Percentiles rank a stretch among this genome's conserved stretches.
Evolutionary conservation across 2,113 vertebrate species (phyloP).

Genomic region (Oophaga pumilio): DNA sequence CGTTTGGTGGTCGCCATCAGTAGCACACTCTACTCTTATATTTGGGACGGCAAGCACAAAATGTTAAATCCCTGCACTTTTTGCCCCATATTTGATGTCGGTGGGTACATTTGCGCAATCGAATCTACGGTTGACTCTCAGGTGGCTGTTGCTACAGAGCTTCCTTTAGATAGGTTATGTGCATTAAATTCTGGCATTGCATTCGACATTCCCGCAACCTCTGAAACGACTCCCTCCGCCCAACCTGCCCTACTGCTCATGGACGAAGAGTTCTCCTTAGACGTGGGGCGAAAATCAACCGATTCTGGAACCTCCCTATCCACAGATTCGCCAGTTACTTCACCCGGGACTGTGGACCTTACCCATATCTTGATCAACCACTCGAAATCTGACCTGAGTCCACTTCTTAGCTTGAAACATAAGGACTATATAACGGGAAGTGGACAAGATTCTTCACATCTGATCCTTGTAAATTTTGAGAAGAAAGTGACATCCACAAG

Average conservation of each 20-base stretch:
- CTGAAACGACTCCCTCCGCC: constrained; percentile 66
- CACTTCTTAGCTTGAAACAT: constrained; percentile 80
- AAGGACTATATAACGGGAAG: constrained; percentile 83
- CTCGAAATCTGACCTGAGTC: constrained; percentile 75
- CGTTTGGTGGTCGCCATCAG: constrained; percentile 88
- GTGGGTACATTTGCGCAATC: constrained; percentile 82
- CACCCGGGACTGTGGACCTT: constrained; percentile 78
- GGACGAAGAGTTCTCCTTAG: constrained; percentile 68
- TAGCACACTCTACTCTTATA: constrained; percentile 86
- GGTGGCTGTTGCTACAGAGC: constrained; percentile 86
- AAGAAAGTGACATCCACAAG: constrained; percentile 82
- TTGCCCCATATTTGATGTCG: constrained; percentile 86
- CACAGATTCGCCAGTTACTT: constrained; percentile 68
- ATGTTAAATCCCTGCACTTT: constrained; percentile 78
- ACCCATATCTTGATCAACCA: constrained; percentile 80
- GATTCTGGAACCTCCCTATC: constrained; percentile 70
- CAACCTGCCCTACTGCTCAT: constrained; percentile 63
- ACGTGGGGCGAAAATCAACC: constrained; percentile 68
- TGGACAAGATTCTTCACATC: constrained; percentile 89
- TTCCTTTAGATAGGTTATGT: constrained; percentile 90
- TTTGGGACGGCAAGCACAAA: constrained; percentile 88
- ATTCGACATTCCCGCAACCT: constrained; percentile 67
- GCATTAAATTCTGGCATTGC: constrained; percentile 81
- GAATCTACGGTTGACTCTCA: constrained; percentile 77
- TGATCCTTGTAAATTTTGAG: constrained; percentile 89